Evolutionary conservation across 2,113 vertebrate genomes (phyloP).

Genomic region (Lichenostomus cassidix): DNA sequence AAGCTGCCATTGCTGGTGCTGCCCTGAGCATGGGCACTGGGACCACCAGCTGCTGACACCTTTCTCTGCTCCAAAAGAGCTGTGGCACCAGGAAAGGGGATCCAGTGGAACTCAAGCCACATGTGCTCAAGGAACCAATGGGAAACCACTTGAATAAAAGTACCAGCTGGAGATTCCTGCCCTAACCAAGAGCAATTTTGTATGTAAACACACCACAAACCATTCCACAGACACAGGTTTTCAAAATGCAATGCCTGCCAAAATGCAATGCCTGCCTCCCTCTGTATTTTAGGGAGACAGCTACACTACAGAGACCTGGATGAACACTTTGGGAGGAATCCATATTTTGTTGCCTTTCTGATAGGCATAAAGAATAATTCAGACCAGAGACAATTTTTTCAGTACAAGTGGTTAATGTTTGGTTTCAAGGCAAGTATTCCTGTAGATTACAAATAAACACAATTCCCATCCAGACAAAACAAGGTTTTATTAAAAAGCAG

Average conservation of each 20-base stretch:
- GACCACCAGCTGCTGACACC: background rate
- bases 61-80: background rate
- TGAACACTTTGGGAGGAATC: background rate
- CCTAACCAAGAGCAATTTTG: background rate
- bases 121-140: rapidly evolving
- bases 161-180: background rate
- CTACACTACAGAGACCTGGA: background rate
- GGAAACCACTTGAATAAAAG: background rate
- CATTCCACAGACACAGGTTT: background rate
- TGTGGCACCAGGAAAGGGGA: background rate
- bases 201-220: background rate
- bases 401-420: background rate
- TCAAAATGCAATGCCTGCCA: background rate
- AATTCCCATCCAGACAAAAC: background rate
- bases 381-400: background rate
- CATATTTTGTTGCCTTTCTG: background rate
- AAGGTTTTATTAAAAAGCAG: background rate
- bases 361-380: background rate
- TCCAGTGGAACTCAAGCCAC: rapidly evolving
- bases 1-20: background rate
- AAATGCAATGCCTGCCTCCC: background rate
- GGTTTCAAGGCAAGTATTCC: background rate
- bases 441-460: background rate
- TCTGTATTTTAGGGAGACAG: background rate
- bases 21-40: rapidly evolving